Conservation (phyloP, 1,140 invertebrate genomes). For the Chionoecetes opilio region DNA sequence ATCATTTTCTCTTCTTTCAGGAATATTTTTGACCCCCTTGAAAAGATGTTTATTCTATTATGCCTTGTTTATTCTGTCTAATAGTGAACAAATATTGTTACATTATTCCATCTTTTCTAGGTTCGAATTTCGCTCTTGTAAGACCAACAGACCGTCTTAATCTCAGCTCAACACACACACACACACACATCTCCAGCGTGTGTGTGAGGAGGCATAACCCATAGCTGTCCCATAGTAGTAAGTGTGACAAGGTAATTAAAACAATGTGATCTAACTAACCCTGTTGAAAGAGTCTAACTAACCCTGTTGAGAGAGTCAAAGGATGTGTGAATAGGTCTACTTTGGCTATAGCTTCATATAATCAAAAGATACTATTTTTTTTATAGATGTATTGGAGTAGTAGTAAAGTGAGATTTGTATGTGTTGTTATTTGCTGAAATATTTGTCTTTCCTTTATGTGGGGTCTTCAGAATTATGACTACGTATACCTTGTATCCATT, state of each 20-base stretch:
- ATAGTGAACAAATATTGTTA: not conserved
- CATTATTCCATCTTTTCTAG: slow-evolving; percentile 52
- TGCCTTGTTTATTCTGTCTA: not conserved
- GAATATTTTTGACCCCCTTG: not conserved
- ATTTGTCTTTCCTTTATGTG: slow-evolving; percentile 3
- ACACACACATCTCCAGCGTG: not conserved
- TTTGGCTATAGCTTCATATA: slow-evolving; percentile 72
- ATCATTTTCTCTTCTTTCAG: not conserved
- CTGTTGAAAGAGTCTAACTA: not conserved
- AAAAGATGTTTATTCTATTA: not conserved
- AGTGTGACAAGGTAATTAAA: not conserved
- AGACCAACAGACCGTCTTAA: not conserved
- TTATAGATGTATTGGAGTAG: not conserved
- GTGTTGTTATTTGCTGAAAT: not conserved
- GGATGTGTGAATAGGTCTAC: slow-evolving; percentile 44
- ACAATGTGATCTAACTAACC: not conserved
- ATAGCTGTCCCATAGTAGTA: not conserved
- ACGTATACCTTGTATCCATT: not conserved
- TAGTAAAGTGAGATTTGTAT: not conserved
- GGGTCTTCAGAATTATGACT: not conserved
- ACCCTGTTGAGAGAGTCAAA: not conserved
- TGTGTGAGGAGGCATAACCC: not conserved
- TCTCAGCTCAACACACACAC: not conserved
- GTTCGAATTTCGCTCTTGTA: slow-evolving; percentile 63
- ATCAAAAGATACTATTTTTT: slow-evolving; percentile 59